Evolutionary conservation across 2,888 invertebrate genomes (phyloP), one percentile per base, ranked within the genome.

Genomic region (Sminthurides aquaticus): DNA sequence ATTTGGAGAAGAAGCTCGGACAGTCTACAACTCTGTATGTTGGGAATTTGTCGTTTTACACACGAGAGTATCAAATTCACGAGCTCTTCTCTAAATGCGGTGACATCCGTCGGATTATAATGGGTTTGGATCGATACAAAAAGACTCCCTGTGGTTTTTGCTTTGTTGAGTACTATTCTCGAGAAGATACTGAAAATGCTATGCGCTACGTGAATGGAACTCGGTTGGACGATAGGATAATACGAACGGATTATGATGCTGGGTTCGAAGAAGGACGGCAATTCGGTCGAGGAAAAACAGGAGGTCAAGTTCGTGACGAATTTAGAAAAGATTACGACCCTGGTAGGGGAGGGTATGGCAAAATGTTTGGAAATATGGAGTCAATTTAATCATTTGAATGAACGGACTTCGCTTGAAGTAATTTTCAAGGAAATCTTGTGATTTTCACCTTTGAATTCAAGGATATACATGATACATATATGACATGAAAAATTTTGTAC

Each of bases 91-190:
- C 91, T 28, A 87, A 90, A 79, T 94, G 95, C 77, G 99, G 99
- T 1, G 98, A 99, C 78, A 88, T 99, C 48, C 87, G 94, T 71
- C 82, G 90, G 75, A 90, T 99, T 55, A 85, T 99, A 52, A 98
- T 99, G 97, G 99, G 99, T 0, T 81, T 99, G 71, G 98, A 99
- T 79, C 93, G 97, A 78, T 92, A 91, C 78, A 93, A 91, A 77
- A 98, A 97, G 79, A 99, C 98, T 0, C 99, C 99, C 0, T 99
- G 99, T 81, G 99, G 99, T 1, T 99, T 99, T 79, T 99, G 98
- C 79, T 99, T 99, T 80, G 88, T 99, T 1, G 99, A 99, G 82
- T 99, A 82, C 76, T 83, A 83, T 75, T 76, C 77, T 1, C 77
- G 84, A 57, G 78, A 77, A 20, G 84, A 84, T 76, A 81, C 82